These are phyloP conservation scores for Tamandua tetradactyla DNA, from an alignment of 2,797 vertebrate species.

Conservation along the genomic window DNA sequence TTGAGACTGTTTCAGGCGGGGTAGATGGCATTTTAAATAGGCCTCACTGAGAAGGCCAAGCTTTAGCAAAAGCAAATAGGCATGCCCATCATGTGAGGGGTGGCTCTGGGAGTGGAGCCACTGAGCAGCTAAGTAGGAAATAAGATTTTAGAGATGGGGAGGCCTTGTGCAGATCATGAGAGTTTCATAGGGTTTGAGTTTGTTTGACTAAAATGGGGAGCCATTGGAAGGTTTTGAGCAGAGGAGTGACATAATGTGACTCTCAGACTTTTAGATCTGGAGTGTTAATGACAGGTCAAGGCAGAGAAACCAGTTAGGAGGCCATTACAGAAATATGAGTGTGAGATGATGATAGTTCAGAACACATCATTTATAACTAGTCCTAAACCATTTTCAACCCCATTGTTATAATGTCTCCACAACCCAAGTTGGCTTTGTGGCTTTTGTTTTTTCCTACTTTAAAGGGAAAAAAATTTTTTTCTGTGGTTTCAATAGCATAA, in stretches of 20 bases:
- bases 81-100: not conserved
- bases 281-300: fast-evolving
- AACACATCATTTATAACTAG: not conserved
- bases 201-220: not conserved
- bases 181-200: not conserved
- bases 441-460: not conserved
- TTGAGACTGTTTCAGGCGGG: no score
- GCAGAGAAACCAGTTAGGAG: not conserved
- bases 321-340: not conserved
- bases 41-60: not conserved
- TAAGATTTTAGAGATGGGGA: not conserved
- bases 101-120: no score
- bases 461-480: not conserved
- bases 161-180: not conserved
- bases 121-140: not conserved
- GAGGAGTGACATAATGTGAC: not conserved
- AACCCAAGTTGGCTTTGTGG: not conserved
- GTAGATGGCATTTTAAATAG: no score
- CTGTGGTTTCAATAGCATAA: not conserved
- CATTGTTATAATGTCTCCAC: not conserved
- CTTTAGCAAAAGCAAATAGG: no score
- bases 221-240: not conserved
- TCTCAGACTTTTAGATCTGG: not conserved
- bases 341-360: not conserved
- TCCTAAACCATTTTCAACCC: not conserved